phyloP scores from a whole-genome alignment of 1,140 invertebrate genomes.

The Lepidotrigona ventralis region DNA sequence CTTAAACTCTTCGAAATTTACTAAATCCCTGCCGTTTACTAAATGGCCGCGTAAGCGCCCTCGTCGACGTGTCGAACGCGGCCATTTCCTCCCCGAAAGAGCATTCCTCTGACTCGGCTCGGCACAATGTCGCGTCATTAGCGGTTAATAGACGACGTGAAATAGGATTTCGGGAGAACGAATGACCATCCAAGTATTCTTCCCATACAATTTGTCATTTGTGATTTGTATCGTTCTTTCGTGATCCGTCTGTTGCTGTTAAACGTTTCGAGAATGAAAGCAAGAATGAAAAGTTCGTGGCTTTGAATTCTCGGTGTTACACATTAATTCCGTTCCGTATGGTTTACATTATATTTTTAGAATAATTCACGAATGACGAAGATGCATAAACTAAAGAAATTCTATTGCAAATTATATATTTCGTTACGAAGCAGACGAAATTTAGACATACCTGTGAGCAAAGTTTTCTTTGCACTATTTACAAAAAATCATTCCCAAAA shows the following conservation, averaged over 20 bases:
- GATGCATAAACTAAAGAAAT: no score
- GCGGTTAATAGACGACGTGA: conserved; percentile 20
- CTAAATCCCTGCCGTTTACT: conserved; percentile 25
- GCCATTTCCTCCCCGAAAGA: conserved; percentile 25
- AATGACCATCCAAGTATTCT: not conserved
- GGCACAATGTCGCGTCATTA: conserved; percentile 33
- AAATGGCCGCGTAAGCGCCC: no score
- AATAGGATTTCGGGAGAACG: conserved; percentile 1
- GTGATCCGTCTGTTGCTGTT: not conserved
- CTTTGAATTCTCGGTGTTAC: not conserved
- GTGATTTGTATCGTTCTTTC: not conserved
- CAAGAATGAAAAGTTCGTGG: not conserved
- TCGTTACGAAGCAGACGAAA: not conserved
- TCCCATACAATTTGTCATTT: conserved; percentile 4
- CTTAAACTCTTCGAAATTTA: conserved; percentile 33
- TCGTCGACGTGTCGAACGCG: conserved; percentile 17
- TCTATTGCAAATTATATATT: no score
- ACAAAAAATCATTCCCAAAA: no score
- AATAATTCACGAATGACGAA: no score
- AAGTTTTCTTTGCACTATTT: not conserved
- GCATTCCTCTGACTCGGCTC: not conserved
- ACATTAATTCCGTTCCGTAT: not conserved
- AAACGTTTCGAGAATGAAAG: not conserved
- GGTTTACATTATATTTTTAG: no score
- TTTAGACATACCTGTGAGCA: not conserved